Evolutionary conservation across 2,797 vertebrate species (phyloP), one percentile per base, ranked within the genome.

Genomic region (Pogoniulus pusillus): DNA sequence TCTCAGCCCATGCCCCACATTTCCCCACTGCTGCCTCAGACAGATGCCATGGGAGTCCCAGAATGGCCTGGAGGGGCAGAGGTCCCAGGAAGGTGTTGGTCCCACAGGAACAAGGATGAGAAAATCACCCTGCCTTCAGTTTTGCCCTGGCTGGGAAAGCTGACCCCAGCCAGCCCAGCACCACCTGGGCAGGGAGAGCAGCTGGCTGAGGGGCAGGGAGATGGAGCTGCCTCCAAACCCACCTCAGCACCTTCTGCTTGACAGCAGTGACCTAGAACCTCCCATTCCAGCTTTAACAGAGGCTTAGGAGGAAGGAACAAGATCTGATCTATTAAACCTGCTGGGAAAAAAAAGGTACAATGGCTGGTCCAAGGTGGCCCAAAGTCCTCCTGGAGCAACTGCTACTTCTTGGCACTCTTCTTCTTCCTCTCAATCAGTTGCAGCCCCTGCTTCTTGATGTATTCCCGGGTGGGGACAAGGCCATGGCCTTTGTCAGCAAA

Each of bases 361-460:
- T 0, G 5, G 20, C 24, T 7, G 23, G 19, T 8, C 26, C 18
- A 8, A 10, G 51, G 37, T 34, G 34, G 34, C 17, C 19, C 43
- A 32, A 34, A 39, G 20, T 3, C 63, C 83, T 66, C 0, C 0
- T 10, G 34, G 57, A 86, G 23, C 3, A 22, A 17, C 17, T 1
- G 3, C 30, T 92, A 66, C 63, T 45, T 91, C 49, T 54, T 91
- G 64, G 16, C 7, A 1, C 20, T 35, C 27, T 29, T 77, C 4
- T 73, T 93, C 49, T 39, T 91, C 34, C 54, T 74, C 34, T 35
- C 24, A 0, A 87, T 85, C 32, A 95, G 47, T 1, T 43, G 39
- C 82, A 63, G 65, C 37, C 90, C 82, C 37, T 77, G 82, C 29
- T 68, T 72, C 86, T 89, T 95, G 85, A 93, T 90, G 12, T 72